A percentile compares a stretch with the other conserved stretches of the same genome.
Evolutionary conservation across 2,888 invertebrate genomes (phyloP).

Genomic region (Achlya flavicornis): DNA sequence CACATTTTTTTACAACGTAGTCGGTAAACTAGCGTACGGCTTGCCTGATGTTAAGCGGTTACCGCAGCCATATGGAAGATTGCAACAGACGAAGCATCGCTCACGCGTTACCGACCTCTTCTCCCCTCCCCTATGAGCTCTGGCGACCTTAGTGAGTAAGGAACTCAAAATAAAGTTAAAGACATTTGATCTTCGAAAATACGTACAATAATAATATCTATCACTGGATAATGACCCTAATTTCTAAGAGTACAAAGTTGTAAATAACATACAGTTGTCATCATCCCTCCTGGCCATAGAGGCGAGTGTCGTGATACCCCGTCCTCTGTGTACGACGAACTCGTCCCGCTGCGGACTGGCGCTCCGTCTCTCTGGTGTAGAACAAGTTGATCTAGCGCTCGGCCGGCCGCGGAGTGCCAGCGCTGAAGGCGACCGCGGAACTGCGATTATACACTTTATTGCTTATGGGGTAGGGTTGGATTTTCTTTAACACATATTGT

Average conservation of each 20-base stretch:
- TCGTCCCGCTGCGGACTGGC: constrained; percentile 84
- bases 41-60: no score
- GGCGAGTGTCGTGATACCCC: constrained; percentile 89
- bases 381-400: constrained; percentile 61
- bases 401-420: constrained; percentile 52
- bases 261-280: constrained; percentile 43
- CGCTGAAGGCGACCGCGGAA: constrained; percentile 80
- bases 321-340: constrained; percentile 92
- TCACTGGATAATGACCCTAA: no score
- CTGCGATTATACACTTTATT: constrained; percentile 46
- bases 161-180: no score
- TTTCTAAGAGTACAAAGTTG: not conserved
- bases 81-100: no score
- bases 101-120: no score
- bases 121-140: no score
- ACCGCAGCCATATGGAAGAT: no score
- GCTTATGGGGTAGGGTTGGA: not conserved
- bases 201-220: no score
- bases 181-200: no score
- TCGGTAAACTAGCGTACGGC: no score
- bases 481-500: not conserved
- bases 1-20: no score
- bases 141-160: no score
- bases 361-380: constrained; percentile 72
- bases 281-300: constrained; percentile 77